Conservation (phyloP, 2,797 vertebrate genomes). For the Macropodus opercularis region DNA sequence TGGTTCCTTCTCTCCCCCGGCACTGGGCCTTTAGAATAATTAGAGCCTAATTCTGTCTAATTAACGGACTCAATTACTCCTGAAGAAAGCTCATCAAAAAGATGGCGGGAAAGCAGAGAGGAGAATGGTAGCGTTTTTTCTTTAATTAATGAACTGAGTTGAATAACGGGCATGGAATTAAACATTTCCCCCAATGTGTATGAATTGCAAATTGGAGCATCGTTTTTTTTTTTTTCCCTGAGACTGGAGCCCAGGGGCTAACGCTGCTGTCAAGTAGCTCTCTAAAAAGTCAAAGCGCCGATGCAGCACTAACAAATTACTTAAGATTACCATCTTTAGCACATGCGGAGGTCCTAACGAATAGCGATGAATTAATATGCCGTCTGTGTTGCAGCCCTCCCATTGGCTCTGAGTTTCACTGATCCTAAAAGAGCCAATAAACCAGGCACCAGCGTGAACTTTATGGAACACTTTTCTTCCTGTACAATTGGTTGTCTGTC, state of each 20-base stretch:
- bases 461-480: slow-evolving; percentile 78
- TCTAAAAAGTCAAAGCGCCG: slow-evolving; percentile 82
- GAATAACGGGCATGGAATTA: slow-evolving; percentile 84
- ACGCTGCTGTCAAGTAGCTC: slow-evolving; percentile 82
- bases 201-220: slow-evolving; percentile 82
- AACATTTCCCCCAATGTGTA: slow-evolving; percentile 84
- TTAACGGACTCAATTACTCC: slow-evolving; percentile 87
- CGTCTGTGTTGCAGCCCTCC: slow-evolving; percentile 73
- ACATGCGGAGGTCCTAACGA: slow-evolving; percentile 79
- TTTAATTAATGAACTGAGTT: slow-evolving; percentile 87
- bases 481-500: slow-evolving; percentile 76
- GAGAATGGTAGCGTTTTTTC: slow-evolving; percentile 78
- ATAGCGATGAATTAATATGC: slow-evolving; percentile 81
- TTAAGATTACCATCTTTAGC: slow-evolving; percentile 81
- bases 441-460: slow-evolving; percentile 72
- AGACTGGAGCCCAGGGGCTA: slow-evolving; percentile 80
- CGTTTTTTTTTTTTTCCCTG: slow-evolving; percentile 60
- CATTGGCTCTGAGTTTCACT: slow-evolving; percentile 77
- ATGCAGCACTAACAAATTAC: slow-evolving; percentile 83
- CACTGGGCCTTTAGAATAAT: slow-evolving; percentile 84
- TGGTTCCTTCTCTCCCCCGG: slow-evolving; percentile 73
- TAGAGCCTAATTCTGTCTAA: slow-evolving; percentile 87
- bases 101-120: slow-evolving; percentile 81
- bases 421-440: slow-evolving; percentile 77
- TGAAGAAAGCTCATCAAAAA: slow-evolving; percentile 86